Evolutionary conservation across 2,797 vertebrate genomes (phyloP).

Genomic region (Bovichtus variegatus): DNA sequence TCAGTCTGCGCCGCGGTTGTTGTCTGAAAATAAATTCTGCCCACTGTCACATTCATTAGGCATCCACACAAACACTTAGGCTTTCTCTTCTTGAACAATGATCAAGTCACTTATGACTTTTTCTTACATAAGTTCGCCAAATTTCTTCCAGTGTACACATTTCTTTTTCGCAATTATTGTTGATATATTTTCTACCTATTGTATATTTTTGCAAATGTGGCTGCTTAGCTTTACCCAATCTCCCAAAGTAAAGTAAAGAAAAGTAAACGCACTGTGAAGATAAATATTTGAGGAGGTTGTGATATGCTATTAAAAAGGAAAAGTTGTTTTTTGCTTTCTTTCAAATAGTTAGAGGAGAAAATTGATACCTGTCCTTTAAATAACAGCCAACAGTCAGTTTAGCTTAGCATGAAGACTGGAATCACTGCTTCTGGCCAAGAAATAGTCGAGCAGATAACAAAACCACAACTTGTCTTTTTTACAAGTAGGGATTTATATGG

Average conservation of each 20-base stretch:
- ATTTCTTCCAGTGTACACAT: not conserved
- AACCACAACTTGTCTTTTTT: not conserved
- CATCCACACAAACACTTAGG: not conserved
- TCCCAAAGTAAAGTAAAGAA: slow-evolving; percentile 8
- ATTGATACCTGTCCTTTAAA: not conserved
- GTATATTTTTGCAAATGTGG: not conserved
- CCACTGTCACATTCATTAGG: slow-evolving; percentile 40
- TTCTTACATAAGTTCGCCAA: not conserved
- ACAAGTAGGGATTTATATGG: not conserved
- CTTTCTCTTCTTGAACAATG: not conserved
- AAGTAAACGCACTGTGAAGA: not conserved
- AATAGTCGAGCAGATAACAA: not conserved
- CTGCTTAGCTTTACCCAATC: not conserved
- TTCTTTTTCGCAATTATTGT: not conserved
- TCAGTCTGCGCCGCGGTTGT: slow-evolving; percentile 17
- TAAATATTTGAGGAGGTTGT: slow-evolving; percentile 20
- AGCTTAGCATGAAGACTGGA: not conserved
- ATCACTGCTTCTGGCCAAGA: too few species aligned
- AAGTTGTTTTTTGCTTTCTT: not conserved
- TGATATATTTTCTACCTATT: not conserved
- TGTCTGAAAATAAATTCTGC: slow-evolving; percentile 53
- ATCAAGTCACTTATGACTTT: slow-evolving; percentile 1
- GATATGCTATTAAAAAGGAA: slow-evolving; percentile 2
- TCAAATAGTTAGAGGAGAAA: not conserved
- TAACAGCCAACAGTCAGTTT: not conserved